Evolutionary conservation across 2,113 vertebrate species (phyloP), one percentile per base, ranked within the genome.

Genomic region (Chrysemys picta): DNA sequence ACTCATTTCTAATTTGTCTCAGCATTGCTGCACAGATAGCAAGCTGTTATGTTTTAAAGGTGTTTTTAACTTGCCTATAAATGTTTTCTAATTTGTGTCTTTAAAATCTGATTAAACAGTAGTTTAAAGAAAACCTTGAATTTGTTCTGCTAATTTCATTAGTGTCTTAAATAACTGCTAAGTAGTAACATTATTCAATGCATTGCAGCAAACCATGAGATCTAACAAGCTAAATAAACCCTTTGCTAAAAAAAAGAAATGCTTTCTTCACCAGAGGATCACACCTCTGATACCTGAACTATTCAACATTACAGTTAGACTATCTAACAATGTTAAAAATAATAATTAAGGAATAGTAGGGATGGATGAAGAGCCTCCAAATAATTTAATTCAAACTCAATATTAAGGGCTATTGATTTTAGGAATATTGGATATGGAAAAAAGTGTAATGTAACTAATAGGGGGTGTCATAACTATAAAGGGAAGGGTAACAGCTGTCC

Each of bases 101-200:
- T 98, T 97, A 97, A 96, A 97, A 98, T 96, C 91, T 88, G 96
- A 98, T 98, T 98, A 98, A 98, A 98, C 81, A 65, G 97, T 98
- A 98, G 97, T 98, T 98, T 98, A 97, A 98, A 98, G 97, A 85
- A 91, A 92, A 47, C 16, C 8, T 3, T 12, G 4, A 87, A 65
- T 87, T 90, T 94, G 89, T 82, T 92, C 92, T 95, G 85, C 93
- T 96, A 14, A 93, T 93, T 97, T 96, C 35, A 92, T 95, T 95
- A 57, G 8, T 89, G 92, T 91, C 53, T 95, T 82, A 38, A 91
- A 65, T 84, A 65, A 80, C 53, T 82, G 8, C 52, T 89, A 35
- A 85, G 69, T 14, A 78, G 59, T 7, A 75, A 62, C 62, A 54
- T 54, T 22, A 5, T 27, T 82, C 59, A 59, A 16, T 62, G 59